Conservation (phyloP, 2,113 vertebrate genomes). For the Myrmophylax atrothorax region DNA sequence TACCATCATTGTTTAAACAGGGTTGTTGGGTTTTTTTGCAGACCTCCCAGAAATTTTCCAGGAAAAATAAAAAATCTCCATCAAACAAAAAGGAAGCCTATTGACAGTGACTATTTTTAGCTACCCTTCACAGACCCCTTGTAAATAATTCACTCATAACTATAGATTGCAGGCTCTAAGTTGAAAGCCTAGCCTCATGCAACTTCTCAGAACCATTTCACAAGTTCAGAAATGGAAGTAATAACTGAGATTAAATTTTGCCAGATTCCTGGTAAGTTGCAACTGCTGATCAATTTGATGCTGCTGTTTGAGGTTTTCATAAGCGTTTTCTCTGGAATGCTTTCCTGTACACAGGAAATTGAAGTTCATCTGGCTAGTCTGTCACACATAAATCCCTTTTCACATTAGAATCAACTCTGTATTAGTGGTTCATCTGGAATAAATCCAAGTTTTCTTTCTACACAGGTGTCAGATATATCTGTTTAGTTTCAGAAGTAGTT, state of each 20-base stretch:
- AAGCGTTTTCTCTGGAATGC: neutral
- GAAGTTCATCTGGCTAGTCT: neutral
- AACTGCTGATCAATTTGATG: neutral
- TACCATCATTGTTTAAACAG: neutral
- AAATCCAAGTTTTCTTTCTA: neutral
- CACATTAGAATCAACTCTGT: neutral
- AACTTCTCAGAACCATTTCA: neutral
- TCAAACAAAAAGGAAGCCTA: neutral
- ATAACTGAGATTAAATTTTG: neutral
- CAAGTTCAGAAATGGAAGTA: neutral
- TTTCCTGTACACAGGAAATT: neutral
- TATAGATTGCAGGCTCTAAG: neutral
- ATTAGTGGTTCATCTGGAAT: neutral
- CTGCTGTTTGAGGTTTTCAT: neutral
- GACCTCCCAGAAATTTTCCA: neutral
- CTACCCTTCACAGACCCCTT: neutral
- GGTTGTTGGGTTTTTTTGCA: neutral
- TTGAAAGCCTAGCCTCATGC: neutral
- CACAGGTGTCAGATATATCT: neutral
- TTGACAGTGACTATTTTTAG: neutral
- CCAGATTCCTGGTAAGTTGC: neutral
- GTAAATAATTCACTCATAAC: neutral
- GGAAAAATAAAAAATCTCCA: neutral
- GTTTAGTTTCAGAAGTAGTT: neutral
- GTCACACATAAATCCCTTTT: neutral